These are phyloP conservation scores for Parasteatoda tepidariorum DNA, from an alignment of 1,140 invertebrate species.

Conservation along the genomic window DNA sequence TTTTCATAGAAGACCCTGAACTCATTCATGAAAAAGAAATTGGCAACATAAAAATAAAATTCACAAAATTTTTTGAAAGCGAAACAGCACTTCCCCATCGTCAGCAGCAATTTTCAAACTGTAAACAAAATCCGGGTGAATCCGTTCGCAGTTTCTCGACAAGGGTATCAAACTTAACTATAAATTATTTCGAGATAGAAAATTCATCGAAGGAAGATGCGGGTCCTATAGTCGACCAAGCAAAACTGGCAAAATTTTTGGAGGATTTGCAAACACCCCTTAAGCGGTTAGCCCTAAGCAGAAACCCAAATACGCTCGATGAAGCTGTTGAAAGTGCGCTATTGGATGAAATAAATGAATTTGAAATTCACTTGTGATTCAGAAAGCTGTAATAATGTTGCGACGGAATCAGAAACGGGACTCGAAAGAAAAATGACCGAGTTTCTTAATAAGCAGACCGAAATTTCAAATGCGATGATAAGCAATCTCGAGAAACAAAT, in stretches of 20 bases:
- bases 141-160: not conserved
- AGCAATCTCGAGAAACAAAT: not conserved
- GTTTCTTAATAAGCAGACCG: not conserved
- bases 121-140: not conserved
- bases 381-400: not conserved
- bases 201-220: not conserved
- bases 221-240: not conserved
- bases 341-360: not conserved
- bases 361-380: not conserved
- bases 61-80: too few species aligned
- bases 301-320: too few species aligned
- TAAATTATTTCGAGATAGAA: not conserved
- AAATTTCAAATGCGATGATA: not conserved
- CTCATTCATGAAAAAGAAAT: not conserved
- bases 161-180: not conserved
- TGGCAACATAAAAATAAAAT: not conserved
- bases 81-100: not conserved
- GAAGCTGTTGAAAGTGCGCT: not conserved
- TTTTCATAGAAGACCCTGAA: not conserved
- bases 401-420: not conserved
- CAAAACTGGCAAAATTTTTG: too few species aligned
- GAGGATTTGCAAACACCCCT: not conserved
- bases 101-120: not conserved
- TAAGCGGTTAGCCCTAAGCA: not conserved
- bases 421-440: not conserved